Base-by-base conservation (phyloP, 2,888 invertebrate genomes). In the Agriopis leucophaearia region DNA sequence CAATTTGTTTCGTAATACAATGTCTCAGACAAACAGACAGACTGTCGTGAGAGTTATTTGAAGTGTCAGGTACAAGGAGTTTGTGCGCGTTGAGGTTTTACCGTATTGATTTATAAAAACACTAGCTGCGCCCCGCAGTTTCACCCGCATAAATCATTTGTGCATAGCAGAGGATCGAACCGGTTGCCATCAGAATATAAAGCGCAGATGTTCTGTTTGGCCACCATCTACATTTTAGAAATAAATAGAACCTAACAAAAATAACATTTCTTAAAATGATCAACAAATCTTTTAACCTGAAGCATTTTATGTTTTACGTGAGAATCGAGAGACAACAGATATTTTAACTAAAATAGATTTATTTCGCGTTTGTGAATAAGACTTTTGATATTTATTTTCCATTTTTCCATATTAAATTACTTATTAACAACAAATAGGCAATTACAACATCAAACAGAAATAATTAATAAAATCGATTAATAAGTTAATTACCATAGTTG, bases 401-500 rank as follows among this genome's bases (percentile, higher is more conserved):
- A 4, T 36, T n/a, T 38, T 27, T 10, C 36, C 36, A 38, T 40
- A 13, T 18, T 27, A 45, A n/a, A 45, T 57, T 15, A 36, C 15
- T 36, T 47, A 58, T 47, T 58, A 36, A 36, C 5, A 15, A 36
- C 45, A 57, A 58, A 59, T 18, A 48, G 18, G 16, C 59, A 59
- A 59, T 59, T 59, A 59, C 50, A 15, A 48, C 48, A 18, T 36
- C 35, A 59, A 59, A 50, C 40, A 40, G 40, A 36, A 48, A 40
- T 59, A 40, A 55, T 47, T 64, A 64, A 57, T 51, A 52, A 57
- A 51, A 51, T 57, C 42, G 52, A 64, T 64, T 51, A 57, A 57
- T 57, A 64, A 18, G 42, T 36, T 51, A 64, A 64, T 64, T 57
- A 64, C n/a, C 47, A 38, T 15, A 44, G 45, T 16, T 45, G 44